A percentile compares a stretch with the other conserved stretches of the same genome.
These are phyloP conservation scores for Saccostrea cuccullata DNA, from an alignment of 1,140 invertebrate genomes.

Conservation along the genomic window DNA sequence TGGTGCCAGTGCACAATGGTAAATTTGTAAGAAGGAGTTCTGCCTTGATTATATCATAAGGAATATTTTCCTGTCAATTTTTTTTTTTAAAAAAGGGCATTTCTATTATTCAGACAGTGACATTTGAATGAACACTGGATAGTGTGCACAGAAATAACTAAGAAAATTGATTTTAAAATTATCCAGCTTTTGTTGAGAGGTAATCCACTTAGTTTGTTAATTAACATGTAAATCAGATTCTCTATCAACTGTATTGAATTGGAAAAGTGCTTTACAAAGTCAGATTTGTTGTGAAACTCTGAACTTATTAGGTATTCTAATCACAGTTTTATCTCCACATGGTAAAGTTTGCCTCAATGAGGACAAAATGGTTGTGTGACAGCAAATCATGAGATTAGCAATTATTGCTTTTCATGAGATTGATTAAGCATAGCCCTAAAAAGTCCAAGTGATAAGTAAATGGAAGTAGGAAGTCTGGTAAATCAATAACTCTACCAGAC, in stretches of 20 bases:
- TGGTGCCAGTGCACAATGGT: too few relatives aligned
- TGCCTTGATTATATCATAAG: not conserved
- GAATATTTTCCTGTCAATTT: not conserved
- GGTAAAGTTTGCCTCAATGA: not conserved
- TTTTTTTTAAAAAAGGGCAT: not conserved
- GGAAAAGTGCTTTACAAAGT: constrained; percentile 13
- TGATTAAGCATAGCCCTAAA: constrained; percentile 26
- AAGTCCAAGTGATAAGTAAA: constrained; percentile 10
- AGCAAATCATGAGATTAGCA: constrained; percentile 15
- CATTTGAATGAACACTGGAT: not conserved
- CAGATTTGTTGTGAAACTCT: not conserved
- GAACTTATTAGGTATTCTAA: constrained; percentile 15
- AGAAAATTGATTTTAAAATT: not conserved
- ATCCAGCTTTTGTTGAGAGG: not conserved
- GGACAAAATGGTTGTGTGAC: constrained; percentile 17
- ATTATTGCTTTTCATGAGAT: constrained; percentile 21
- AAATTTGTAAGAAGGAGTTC: not conserved
- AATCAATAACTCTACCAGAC: not conserved
- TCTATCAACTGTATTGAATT: not conserved
- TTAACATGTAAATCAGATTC: constrained; percentile 21
- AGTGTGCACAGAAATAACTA: not conserved
- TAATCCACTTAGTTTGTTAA: not conserved
- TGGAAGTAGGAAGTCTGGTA: not conserved
- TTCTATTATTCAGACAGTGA: not conserved
- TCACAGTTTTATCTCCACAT: not conserved